A percentile compares a stretch with the other conserved stretches of the same genome.
phyloP scores from a whole-genome alignment of 1,140 invertebrate genomes.

The Pentalonia nigronervosa region DNA sequence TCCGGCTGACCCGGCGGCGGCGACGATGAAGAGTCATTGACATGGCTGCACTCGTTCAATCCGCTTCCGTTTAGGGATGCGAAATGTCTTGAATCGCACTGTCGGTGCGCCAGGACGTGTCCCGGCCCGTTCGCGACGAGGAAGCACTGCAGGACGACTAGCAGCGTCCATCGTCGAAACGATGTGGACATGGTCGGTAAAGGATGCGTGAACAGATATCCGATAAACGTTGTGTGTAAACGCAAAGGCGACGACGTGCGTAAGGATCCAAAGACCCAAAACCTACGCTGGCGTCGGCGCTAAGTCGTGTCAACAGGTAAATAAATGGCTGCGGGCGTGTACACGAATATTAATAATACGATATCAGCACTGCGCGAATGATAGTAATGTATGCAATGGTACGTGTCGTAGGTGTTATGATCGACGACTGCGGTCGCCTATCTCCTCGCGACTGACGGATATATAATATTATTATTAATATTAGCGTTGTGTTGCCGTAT shows the following conservation, averaged over 20 bases:
- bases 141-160: neutral
- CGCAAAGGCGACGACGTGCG: too few relatives aligned
- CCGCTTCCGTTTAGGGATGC: neutral
- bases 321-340: neutral
- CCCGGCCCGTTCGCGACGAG: neutral
- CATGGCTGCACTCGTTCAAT: neutral
- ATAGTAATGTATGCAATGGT: neutral
- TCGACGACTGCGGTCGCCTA: neutral
- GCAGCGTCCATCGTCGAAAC: neutral
- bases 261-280: neutral
- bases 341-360: neutral
- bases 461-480: neutral
- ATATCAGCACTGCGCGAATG: neutral
- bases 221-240: neutral
- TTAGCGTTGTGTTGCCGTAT: neutral
- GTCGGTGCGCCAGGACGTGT: neutral
- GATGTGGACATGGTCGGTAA: neutral
- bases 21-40: neutral
- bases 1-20: neutral
- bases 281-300: neutral
- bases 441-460: neutral
- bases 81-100: neutral
- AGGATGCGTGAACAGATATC: too few relatives aligned
- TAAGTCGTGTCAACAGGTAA: neutral
- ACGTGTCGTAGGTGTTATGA: constrained; percentile 4